Evolutionary conservation across 2,113 vertebrate species (phyloP).

Genomic region (Myodes glareolus): DNA sequence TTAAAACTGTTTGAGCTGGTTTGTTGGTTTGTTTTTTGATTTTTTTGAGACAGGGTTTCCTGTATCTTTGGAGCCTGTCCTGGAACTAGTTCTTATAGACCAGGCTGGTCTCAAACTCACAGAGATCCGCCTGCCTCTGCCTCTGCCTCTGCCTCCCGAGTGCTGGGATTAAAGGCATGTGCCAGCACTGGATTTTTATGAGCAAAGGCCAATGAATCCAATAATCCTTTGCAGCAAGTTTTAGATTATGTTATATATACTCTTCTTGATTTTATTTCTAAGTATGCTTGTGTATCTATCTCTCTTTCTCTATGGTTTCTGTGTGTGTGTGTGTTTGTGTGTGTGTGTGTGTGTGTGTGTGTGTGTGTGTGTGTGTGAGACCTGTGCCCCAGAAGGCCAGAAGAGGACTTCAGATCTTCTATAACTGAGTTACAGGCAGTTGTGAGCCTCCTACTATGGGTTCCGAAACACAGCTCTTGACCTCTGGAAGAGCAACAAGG

Average conservation of each 20-base stretch:
- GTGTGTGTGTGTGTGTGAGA: background rate
- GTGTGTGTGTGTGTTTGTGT: background rate
- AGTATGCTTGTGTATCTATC: background rate
- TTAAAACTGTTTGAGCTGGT: background rate
- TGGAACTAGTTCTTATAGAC: no score
- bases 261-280: background rate
- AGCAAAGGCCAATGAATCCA: background rate
- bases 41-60: no score
- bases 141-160: no score
- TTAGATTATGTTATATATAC: background rate
- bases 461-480: background rate
- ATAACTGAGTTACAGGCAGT: background rate
- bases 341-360: background rate
- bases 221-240: conserved; percentile 34
- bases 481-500: background rate
- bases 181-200: background rate
- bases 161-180: no score
- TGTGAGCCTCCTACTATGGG: background rate
- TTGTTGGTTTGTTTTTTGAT: no score
- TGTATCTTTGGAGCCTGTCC: no score
- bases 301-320: no score
- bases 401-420: no score
- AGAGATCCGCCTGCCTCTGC: no score
- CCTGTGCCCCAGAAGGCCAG: background rate
- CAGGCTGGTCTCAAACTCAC: no score